Evolutionary conservation across 2,888 invertebrate species (phyloP), one percentile per base, ranked within the genome.

Genomic region (Cactoblastis cactorum): DNA sequence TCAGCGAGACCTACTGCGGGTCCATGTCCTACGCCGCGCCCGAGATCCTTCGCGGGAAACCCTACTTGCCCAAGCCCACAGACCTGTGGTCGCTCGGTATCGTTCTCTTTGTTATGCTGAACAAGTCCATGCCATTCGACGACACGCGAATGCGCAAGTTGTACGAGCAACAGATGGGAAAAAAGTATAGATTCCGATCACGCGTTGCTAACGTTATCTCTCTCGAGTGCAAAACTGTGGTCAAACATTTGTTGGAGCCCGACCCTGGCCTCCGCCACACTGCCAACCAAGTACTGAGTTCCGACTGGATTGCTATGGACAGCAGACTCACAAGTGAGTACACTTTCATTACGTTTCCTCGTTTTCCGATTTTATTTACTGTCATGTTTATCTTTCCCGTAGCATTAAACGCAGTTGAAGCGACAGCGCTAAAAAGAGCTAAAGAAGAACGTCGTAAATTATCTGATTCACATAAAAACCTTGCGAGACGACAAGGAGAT

Each of bases 21-120:
- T 96, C 96, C 6, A 91, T 96, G 65, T 95, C 96, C 0, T 97
- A 97, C 73, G 96, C 95, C 0, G 95, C 97, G 0, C 96, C 97
- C 0, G 97, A 97, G 82, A 93, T 97, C 50, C 84, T 97, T 4
- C 91, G 93, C 53, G 95, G 95, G 1, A 91, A 92, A 56, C 93
- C 94, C 0, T 95, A 95, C 71, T 83, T 91, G 65, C 94, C 94
- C 0, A 94, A 93, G 75, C 90, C 92, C 35, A 91, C 94, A 0
- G 97, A 97, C 70, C 79, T 95, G 43, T 97, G 96, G 96, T 95
- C 95, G 2, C 77, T 95, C 53, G 96, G 94, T 0, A 91, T 95
- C 0, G 93, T 97, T 15, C 83, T 96, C 0, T 97, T 94, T 82
- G 95, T 96, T 47, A 94, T 96, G 93, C 77, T 96, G 9, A 96